Evolutionary conservation across 2,113 vertebrate species (phyloP).

Genomic region (Solea senegalensis): DNA sequence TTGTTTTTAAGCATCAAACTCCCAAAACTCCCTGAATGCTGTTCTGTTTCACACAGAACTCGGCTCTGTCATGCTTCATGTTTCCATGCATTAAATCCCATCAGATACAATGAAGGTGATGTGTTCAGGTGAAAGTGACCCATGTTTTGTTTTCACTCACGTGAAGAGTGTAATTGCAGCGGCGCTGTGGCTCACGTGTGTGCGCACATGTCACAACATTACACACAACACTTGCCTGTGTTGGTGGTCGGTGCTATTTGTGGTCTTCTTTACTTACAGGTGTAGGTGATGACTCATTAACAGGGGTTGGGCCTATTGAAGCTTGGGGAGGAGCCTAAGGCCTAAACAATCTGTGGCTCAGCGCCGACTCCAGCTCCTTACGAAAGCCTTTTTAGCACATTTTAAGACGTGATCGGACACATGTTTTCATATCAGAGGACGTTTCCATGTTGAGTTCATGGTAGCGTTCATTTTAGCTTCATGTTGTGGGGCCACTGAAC

Average conservation of each 20-base stretch:
- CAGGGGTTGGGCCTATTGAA: not conserved
- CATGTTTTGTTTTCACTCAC: slow-evolving; percentile 62
- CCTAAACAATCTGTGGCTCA: slow-evolving; percentile 7
- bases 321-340: slow-evolving; percentile 36
- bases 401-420: not conserved
- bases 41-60: slow-evolving; percentile 33
- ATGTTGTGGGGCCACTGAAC: not conserved
- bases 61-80: slow-evolving; percentile 21
- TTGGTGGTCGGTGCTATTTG: slow-evolving; percentile 57
- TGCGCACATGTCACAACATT: slow-evolving; percentile 48
- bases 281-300: slow-evolving; percentile 55
- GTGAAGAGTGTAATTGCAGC: slow-evolving; percentile 50
- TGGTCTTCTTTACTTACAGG: slow-evolving; percentile 47
- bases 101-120: slow-evolving; percentile 56
- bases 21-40: slow-evolving; percentile 49
- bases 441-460: too few species aligned
- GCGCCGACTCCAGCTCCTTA: not conserved
- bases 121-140: slow-evolving; percentile 68
- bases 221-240: slow-evolving; percentile 31
- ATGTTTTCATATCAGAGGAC: not conserved
- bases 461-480: not conserved
- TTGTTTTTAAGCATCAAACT: slow-evolving; percentile 33
- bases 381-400: not conserved
- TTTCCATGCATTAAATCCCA: slow-evolving; percentile 51
- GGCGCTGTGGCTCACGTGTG: slow-evolving; percentile 46